Evolutionary conservation across 1,140 invertebrate species (phyloP), one percentile per base, ranked within the genome.

Genomic region (Galleria mellonella): DNA sequence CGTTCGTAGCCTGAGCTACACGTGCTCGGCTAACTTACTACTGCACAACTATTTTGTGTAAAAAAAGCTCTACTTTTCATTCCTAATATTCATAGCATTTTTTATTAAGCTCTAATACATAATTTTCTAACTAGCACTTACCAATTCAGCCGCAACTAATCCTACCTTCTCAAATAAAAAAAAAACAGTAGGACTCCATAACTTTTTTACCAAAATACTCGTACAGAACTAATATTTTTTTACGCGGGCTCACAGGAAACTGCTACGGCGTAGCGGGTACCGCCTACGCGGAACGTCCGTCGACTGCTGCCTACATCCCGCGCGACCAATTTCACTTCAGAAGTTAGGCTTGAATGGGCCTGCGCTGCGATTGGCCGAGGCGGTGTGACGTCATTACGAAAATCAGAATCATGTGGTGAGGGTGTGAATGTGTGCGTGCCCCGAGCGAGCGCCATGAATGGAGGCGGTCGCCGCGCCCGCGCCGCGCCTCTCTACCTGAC

Each of bases 311-410:
- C 60, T 65, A 53, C 71, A 78, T 74, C 74, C 65, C 51, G 49
- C 49, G 42, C 51, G 60, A 69, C 62, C 66, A 82, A 76, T 65
- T 79, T 83, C 69, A 67, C 76, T 83, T 84, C 74, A 81, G 66
- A 65, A 84, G 78, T 77, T 81, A 65, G 72, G 78, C 70, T 81
- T 84, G 81, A 84, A 84, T 84, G 81, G 78, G 67, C 66, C 76
- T 54, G 74, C 50, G 63, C 57, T 49, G 47, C 50, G 57, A 84
- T 84, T 84, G 81, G 81, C 72, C 53, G 64, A 55, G 29, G 45
- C 46, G 45, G 47, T 12, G 71, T 84, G 81, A 84, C 81, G 77
- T 84, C 81, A 84, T 72, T 14, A 66, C 69, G 67, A 77, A 77
- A 81, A 77, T 77, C 63, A 62, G 52, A 55, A 62, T 63, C 55